Percentiles rank a stretch among this genome's conserved stretches.
phyloP scores from a whole-genome alignment of 2,113 vertebrate genomes.

The Andinoacara biseriatus region DNA sequence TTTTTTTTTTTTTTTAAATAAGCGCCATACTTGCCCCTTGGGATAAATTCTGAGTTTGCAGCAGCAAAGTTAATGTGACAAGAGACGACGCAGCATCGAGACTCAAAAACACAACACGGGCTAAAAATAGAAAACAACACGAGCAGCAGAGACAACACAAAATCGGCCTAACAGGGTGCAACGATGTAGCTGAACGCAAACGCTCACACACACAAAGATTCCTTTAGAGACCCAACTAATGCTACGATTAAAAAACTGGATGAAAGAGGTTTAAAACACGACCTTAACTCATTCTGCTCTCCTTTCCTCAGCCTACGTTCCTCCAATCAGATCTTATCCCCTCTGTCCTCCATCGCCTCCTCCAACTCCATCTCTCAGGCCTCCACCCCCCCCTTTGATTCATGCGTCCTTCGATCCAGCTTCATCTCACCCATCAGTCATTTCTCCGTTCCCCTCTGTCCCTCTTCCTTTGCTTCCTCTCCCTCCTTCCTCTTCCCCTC shows the following conservation, averaged over 20 bases:
- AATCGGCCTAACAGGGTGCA: conserved; percentile 5
- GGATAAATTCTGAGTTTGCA: neutral
- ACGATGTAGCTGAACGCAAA: neutral
- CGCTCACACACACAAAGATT: neutral
- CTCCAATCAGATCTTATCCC: conserved; percentile 6
- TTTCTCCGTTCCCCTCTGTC: conserved; percentile 3
- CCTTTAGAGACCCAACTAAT: neutral
- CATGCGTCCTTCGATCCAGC: conserved; percentile 37
- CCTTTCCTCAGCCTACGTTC: conserved; percentile 16
- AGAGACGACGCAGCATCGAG: neutral
- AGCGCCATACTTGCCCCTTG: neutral
- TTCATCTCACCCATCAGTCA: conserved; percentile 51
- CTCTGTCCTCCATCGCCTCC: neutral
- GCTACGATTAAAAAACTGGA: neutral
- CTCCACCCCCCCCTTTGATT: conserved; percentile 23
- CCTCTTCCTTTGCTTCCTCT: neutral
- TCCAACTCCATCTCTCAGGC: neutral
- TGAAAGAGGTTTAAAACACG: neutral
- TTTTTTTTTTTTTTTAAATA: neutral
- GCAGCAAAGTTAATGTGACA: neutral
- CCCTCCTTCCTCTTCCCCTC: conserved; percentile 3
- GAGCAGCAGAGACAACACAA: neutral
- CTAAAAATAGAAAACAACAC: conserved; percentile 10
- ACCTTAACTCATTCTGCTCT: conserved; percentile 11
- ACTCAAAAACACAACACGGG: neutral